phyloP scores from a whole-genome alignment of 2,113 vertebrate species.

The Neodon shergylaensis region DNA sequence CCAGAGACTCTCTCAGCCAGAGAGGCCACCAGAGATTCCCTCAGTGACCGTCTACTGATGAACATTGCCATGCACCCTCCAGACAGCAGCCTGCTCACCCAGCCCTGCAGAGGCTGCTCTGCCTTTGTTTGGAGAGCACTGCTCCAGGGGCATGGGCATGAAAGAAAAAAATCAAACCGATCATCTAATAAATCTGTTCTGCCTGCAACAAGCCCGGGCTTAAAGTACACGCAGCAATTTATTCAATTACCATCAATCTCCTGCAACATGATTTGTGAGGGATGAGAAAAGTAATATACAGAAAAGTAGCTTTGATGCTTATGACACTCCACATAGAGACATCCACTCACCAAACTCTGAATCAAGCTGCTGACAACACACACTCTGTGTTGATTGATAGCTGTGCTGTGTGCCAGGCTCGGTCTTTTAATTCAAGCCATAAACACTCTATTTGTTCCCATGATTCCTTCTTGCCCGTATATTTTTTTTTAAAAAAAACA shows the following conservation, averaged over 20 bases:
- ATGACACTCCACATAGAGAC: slow-evolving; percentile 41
- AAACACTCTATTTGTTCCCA: slow-evolving; percentile 33
- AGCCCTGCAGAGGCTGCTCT: neutral
- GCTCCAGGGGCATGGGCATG: neutral
- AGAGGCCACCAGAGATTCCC: accelerated
- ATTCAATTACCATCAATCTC: slow-evolving; percentile 68
- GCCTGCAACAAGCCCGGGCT: slow-evolving; percentile 18
- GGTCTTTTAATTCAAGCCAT: slow-evolving; percentile 60
- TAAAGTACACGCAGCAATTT: slow-evolving; percentile 55
- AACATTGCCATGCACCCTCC: neutral
- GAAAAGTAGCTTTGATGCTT: slow-evolving; percentile 44
- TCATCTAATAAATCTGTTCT: slow-evolving; percentile 58
- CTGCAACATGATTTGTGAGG: slow-evolving; percentile 58
- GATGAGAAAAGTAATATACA: slow-evolving; percentile 65
- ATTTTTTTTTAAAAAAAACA: neutral
- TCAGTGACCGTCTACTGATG: accelerated
- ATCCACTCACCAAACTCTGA: slow-evolving; percentile 41
- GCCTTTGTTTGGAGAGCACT: neutral
- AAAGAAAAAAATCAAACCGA: slow-evolving; percentile 10
- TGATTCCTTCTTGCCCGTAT: neutral
- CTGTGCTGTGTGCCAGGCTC: neutral
- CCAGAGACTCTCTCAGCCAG: neutral
- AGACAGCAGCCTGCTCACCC: neutral
- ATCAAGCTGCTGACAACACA: neutral
- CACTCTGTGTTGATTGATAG: neutral